phyloP scores from a whole-genome alignment of 2,113 vertebrate species.

The Gallinago media region DNA sequence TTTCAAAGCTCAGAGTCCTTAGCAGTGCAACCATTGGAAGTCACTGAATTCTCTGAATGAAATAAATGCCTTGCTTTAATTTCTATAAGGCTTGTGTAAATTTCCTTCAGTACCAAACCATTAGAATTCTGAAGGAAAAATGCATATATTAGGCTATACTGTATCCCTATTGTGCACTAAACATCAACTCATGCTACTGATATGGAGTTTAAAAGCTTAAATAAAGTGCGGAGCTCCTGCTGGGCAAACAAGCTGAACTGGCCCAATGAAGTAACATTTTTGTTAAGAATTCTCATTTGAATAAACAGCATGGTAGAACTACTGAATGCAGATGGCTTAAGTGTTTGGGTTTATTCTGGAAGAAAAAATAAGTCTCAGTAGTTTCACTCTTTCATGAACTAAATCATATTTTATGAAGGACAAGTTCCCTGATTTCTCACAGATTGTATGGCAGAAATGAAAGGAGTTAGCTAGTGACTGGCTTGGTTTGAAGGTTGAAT shows the following conservation, averaged over 20 bases:
- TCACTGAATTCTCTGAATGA: conserved; percentile 78
- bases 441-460: background rate
- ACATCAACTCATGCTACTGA: conserved; percentile 68
- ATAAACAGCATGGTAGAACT: conserved; percentile 76
- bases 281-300: conserved; percentile 73
- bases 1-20: conserved; percentile 75
- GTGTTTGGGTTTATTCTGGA: background rate
- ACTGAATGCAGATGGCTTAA: conserved; percentile 74
- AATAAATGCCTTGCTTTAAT: conserved; percentile 79
- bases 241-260: conserved; percentile 63
- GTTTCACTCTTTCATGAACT: background rate
- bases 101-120: conserved; percentile 63
- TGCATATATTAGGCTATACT: conserved; percentile 80
- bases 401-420: conserved; percentile 10
- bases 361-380: conserved; percentile 13
- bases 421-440: background rate
- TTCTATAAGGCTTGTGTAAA: conserved; percentile 73
- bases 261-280: conserved; percentile 74
- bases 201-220: conserved; percentile 73
- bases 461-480: background rate
- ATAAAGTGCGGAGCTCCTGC: conserved; percentile 69
- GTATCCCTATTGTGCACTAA: conserved; percentile 75
- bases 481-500: background rate
- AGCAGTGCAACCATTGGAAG: conserved; percentile 68
- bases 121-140: conserved; percentile 75